Evolutionary conservation across 2,113 vertebrate species (phyloP).

Genomic region (Monopterus albus): DNA sequence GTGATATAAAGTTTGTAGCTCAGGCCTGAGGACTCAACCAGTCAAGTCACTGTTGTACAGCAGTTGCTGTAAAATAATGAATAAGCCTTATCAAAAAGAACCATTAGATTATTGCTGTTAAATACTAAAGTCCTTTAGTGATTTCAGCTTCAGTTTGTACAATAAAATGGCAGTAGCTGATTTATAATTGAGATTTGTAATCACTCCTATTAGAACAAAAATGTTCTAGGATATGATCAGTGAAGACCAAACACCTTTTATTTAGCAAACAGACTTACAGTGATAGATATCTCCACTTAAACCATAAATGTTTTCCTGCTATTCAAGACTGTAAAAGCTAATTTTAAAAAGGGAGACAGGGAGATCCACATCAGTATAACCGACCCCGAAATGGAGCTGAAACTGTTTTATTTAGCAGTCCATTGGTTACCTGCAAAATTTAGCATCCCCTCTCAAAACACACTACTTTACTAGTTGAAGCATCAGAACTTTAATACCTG

Average conservation of each 20-base stretch:
- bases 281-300: too few species aligned
- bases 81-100: not conserved
- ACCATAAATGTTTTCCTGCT: not conserved
- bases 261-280: not conserved
- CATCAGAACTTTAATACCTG: slow-evolving; percentile 25
- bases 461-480: not conserved
- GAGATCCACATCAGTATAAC: slow-evolving; percentile 31
- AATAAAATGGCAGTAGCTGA: not conserved
- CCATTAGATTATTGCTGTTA: not conserved
- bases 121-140: too few species aligned
- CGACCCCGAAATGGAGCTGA: slow-evolving; percentile 47
- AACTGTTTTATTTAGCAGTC: slow-evolving; percentile 33
- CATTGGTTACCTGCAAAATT: slow-evolving; percentile 38
- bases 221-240: not conserved
- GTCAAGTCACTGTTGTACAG: too few species aligned
- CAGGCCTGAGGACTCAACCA: too few species aligned
- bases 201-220: not conserved
- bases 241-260: slow-evolving; percentile 1
- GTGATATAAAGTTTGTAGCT: too few species aligned
- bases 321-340: slow-evolving; percentile 1
- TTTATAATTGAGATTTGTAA: slow-evolving; percentile 24
- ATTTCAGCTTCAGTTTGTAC: not conserved
- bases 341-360: slow-evolving; percentile 22
- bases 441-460: not conserved
- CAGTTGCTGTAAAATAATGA: not conserved